Evolutionary conservation across 2,113 vertebrate species (phyloP).

Genomic region (Trichomycterus rosablanca): DNA sequence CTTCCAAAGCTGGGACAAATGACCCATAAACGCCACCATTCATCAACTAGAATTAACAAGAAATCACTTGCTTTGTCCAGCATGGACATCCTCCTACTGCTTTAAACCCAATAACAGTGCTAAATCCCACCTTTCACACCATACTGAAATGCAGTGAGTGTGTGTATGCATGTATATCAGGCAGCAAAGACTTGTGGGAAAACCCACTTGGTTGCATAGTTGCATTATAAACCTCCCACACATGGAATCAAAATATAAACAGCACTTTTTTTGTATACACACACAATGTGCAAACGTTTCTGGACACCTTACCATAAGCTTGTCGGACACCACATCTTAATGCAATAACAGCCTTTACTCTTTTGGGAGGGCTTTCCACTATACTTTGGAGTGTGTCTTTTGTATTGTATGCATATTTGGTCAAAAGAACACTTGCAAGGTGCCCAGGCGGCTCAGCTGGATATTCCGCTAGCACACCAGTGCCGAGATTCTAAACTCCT

Average conservation of each 20-base stretch:
- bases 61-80: conserved; percentile 35
- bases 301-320: too few species aligned
- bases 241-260: conserved; percentile 8
- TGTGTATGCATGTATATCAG: background rate
- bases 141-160: background rate
- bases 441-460: too few species aligned
- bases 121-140: background rate
- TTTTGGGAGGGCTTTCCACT: too few species aligned
- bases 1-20: conserved; percentile 54
- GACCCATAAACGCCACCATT: conserved; percentile 53
- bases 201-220: conserved; percentile 3
- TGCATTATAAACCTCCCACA: conserved; percentile 38
- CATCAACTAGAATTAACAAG: conserved; percentile 48
- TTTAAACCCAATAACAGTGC: conserved; percentile 8
- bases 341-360: too few species aligned
- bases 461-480: too few species aligned
- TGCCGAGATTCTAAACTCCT: too few species aligned
- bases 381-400: too few species aligned
- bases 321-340: too few species aligned
- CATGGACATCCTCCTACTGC: conserved; percentile 15
- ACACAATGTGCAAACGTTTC: too few species aligned
- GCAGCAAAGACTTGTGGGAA: conserved; percentile 8
- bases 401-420: too few species aligned
- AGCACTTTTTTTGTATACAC: too few species aligned
- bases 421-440: too few species aligned